Evolutionary conservation across 1,140 invertebrate genomes (phyloP).

Genomic region (Octopus sinensis): DNA sequence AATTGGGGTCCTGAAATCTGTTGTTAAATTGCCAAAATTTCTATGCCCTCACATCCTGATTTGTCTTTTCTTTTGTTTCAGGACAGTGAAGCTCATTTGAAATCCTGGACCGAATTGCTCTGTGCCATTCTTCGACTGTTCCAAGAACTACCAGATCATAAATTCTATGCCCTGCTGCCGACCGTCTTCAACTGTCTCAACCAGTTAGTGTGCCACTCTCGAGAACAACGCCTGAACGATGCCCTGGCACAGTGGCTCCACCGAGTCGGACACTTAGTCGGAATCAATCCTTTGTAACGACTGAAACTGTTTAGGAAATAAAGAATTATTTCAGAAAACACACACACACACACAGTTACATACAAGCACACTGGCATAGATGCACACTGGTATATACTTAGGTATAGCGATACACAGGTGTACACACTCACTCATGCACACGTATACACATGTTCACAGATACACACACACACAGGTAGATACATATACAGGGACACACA

Average conservation of each 20-base stretch:
- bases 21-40: too few species aligned
- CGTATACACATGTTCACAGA: too few species aligned
- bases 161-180: constrained; percentile 65
- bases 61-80: constrained; percentile 37
- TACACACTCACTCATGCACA: too few species aligned
- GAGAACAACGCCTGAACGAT: constrained; percentile 64
- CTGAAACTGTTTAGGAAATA: too few species aligned
- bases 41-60: not conserved
- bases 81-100: constrained; percentile 67
- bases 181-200: constrained; percentile 65
- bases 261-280: constrained; percentile 57
- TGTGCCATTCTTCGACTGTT: constrained; percentile 64
- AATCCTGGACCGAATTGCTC: constrained; percentile 68
- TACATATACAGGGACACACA: too few species aligned
- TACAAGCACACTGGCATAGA: too few species aligned
- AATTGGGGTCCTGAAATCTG: too few species aligned
- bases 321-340: too few species aligned
- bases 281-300: constrained; percentile 3
- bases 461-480: too few species aligned
- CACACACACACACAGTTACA: too few species aligned
- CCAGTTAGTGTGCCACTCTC: constrained; percentile 65
- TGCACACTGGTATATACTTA: too few species aligned
- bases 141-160: constrained; percentile 61
- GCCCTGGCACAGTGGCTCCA: constrained; percentile 65
- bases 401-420: too few species aligned